Evolutionary conservation across 2,888 invertebrate genomes (phyloP), one percentile per base, ranked within the genome.

Genomic region (Scaptomyza caliginosa): DNA sequence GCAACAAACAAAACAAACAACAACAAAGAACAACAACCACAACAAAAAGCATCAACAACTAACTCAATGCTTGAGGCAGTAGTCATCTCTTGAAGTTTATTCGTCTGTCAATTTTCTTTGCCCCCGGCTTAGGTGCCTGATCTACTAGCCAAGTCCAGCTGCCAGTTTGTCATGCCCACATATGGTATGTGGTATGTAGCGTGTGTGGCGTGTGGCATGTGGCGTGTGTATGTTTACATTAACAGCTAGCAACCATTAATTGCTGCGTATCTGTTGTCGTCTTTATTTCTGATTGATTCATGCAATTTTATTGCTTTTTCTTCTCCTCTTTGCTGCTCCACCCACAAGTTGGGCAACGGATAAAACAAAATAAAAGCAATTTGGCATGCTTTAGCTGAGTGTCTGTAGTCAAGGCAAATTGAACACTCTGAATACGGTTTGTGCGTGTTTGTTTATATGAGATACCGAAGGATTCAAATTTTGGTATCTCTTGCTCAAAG

Each of bases 251-350:
- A 46, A 32, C 46, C 55, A 72, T 76, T 76, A 76, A 67, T 74
- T 74, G 76, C 52, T 56, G 62, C 76, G 49, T 55, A 59, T 60
- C 50, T 45, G 49, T 74, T 56, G 62, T 62, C 56, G 46, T 74
- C 48, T 59, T 28, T 40, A 21, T 30, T 59, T 51, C 60, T 71
- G 60, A 71, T 74, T 72, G 67, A 76, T 76, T 67, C 62, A 34
- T 67, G 50, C 57, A 48, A 39, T 63, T 43, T 49, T 24, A 57
- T 69, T 67, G 67, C 67, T 66, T 54, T 30, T 19, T 8, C 11
- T 5, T 24, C 24, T 24, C 19, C 4, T n/a, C 39, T n/a, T 10
- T 5, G n/a, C n/a, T n/a, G n/a, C n/a, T n/a, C n/a, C n/a, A n/a
- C n/a, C 10, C 21, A 5, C 26, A 28, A 11, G 3, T 30, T 4